Evolutionary conservation across 1,140 invertebrate species (phyloP), one percentile per base, ranked within the genome.

Genomic region (Akabosia matsudoensis): DNA sequence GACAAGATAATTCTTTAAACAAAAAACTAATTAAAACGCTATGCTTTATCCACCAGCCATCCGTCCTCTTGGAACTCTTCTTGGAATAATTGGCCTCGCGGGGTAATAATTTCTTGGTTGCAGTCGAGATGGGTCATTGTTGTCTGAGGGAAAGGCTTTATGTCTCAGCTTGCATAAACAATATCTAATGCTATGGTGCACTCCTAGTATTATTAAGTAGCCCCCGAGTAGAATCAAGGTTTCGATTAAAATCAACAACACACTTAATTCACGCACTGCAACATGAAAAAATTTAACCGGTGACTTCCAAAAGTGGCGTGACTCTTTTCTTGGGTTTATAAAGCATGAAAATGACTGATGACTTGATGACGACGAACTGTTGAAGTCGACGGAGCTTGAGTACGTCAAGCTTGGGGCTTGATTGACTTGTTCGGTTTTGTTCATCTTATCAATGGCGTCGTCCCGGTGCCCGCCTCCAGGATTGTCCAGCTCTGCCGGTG

Each of bases 181-280:
- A 16, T 16, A 16, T 56, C 54, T 10, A 16, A 56, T 56, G 54
- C 54, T 56, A 24, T 56, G 52, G 2, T 76, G 70, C 24, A 70
- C 51, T 28, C 75, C 70, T 30, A 76, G 56, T 1, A 76, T 54
- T n/a, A 76, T 31, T 33, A 67, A 76, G 30, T 76, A 76, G 0
- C 75, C 75, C 51, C 70, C 18, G 13, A 76, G 52, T 1, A 76
- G 52, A 16, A 76, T 26, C 22, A 67, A 56, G 0, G 75, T 76
- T 73, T 76, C 75, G 22, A 76, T 4, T 31, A 76, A 22, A 33
- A 76, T 76, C 18, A 76, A 33, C 33, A 76, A 54, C 33, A 76
- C 75, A 33, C 75, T 64, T 33, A 72, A 73, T 54, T 76, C 75
- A 26, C 75, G 13, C 0, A 61, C 54, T 56, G 54, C 54, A 56